phyloP scores from a whole-genome alignment of 1,140 invertebrate species.

The Triops cancriformis region DNA sequence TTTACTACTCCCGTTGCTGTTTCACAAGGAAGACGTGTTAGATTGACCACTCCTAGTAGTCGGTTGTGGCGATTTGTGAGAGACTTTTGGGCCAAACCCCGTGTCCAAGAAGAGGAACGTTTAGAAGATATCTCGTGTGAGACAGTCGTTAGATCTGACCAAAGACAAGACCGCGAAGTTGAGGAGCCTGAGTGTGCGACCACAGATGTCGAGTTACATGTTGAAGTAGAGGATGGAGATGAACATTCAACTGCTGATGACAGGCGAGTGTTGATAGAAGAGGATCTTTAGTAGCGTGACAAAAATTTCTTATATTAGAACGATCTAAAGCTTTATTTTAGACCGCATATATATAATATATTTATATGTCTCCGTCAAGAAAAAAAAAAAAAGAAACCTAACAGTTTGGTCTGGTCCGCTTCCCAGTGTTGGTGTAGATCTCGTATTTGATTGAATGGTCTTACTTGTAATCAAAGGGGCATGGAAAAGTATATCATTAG shows the following conservation, averaged over 20 bases:
- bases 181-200: not conserved
- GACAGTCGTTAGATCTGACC: not conserved
- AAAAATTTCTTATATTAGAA: not conserved
- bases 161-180: not conserved
- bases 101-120: not conserved
- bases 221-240: not conserved
- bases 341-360: not conserved
- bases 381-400: not conserved
- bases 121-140: not conserved
- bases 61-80: not conserved
- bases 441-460: not conserved
- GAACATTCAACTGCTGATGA: not conserved
- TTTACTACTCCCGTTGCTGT: not conserved
- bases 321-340: not conserved
- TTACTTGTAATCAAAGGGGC: not conserved
- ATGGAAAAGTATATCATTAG: not conserved
- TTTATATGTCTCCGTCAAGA: not conserved
- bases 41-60: not conserved
- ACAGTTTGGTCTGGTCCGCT: not conserved
- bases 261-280: not conserved
- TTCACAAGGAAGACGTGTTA: not conserved
- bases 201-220: not conserved
- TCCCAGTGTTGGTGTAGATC: not conserved
- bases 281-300: not conserved
- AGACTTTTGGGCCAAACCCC: not conserved